Conservation (phyloP, 2,888 invertebrate genomes). For the Agrotis clavis region DNA sequence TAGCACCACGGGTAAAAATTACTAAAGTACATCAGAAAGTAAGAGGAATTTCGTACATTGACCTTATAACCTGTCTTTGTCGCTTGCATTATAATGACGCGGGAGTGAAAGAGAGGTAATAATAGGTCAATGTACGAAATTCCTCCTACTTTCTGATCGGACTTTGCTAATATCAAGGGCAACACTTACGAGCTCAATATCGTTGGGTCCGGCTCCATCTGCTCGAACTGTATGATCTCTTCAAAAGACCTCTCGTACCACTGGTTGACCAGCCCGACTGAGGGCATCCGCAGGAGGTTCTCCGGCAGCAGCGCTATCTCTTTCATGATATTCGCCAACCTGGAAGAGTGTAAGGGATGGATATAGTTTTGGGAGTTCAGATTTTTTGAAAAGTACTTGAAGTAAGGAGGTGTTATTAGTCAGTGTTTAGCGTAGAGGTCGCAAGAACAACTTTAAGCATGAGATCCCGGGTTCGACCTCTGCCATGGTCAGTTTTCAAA, state of each 20-base stretch:
- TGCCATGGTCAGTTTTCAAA: neutral
- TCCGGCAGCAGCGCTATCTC: constrained; percentile 99
- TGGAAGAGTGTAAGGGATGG: constrained; percentile 69
- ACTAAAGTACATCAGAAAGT: too few species aligned
- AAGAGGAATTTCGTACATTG: too few species aligned
- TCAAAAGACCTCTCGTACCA: constrained; percentile 98
- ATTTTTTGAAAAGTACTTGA: neutral
- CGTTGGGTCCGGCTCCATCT: constrained; percentile 93
- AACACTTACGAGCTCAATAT: constrained; percentile 93
- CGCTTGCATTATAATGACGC: too few species aligned
- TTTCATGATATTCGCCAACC: constrained; percentile 99
- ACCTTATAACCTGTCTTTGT: too few species aligned
- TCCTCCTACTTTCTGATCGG: too few species aligned
- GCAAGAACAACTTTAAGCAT: too few species aligned
- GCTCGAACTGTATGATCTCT: constrained; percentile 98
- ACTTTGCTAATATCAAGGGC: too few species aligned
- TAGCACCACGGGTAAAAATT: too few species aligned
- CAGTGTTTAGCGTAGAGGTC: neutral
- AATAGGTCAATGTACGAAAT: too few species aligned
- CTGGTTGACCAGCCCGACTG: constrained; percentile 97
- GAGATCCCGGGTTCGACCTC: too few species aligned
- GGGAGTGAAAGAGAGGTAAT: too few species aligned
- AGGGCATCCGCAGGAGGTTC: constrained; percentile 97
- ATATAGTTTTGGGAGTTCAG: constrained; percentile 17
- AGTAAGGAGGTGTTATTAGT: neutral